These are phyloP conservation scores for Natator depressus DNA, from an alignment of 2,113 vertebrate genomes.

Conservation along the genomic window DNA sequence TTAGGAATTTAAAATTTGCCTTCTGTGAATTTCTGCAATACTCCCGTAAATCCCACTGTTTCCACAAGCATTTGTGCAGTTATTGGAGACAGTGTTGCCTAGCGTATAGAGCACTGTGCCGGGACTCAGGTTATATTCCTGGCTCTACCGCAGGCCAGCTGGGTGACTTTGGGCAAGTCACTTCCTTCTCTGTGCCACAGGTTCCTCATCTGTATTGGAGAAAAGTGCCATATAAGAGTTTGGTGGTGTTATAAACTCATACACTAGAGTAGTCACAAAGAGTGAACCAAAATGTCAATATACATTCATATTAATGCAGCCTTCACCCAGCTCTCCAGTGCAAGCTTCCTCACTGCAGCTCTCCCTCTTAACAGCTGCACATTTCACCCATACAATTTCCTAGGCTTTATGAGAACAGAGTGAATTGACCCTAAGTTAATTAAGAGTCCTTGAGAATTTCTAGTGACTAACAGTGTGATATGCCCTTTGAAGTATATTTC, in stretches of 20 bases:
- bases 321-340: background rate
- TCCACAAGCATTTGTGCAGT: background rate
- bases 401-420: background rate
- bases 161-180: rapidly evolving
- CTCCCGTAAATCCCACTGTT: background rate
- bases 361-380: background rate
- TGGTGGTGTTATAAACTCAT: background rate
- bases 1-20: background rate
- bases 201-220: background rate
- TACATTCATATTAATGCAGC: background rate
- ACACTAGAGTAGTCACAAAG: background rate
- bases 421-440: background rate
- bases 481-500: background rate
- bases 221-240: rapidly evolving
- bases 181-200: background rate
- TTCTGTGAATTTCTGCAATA: background rate
- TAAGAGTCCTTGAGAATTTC: background rate
- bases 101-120: rapidly evolving
- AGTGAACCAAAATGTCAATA: background rate
- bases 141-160: background rate
- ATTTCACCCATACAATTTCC: rapidly evolving
- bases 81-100: background rate
- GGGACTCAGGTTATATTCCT: background rate
- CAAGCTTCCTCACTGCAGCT: background rate
- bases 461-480: background rate